phyloP scores from a whole-genome alignment of 2,113 vertebrate species.

The Cricetomys ansorgei region DNA sequence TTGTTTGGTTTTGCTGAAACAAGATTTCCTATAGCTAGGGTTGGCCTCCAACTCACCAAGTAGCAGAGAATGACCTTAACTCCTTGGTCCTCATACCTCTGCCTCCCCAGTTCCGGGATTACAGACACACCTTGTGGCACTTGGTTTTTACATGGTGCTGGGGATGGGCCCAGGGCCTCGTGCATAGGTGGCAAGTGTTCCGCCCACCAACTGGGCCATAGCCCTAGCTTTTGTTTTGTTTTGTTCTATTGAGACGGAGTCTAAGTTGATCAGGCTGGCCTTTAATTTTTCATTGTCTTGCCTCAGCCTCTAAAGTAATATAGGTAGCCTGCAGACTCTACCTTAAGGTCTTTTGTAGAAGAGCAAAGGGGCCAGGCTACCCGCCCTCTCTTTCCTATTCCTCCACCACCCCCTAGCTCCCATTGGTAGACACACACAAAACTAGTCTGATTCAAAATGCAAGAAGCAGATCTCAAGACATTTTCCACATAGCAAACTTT shows the following conservation, averaged over 20 bases:
- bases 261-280: neutral
- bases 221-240: neutral
- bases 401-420: neutral
- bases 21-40: neutral
- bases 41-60: neutral
- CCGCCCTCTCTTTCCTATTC: rapidly evolving
- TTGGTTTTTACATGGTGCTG: neutral
- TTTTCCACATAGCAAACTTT: constrained; percentile 38
- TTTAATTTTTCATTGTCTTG: neutral
- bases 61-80: neutral
- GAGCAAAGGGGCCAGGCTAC: rapidly evolving
- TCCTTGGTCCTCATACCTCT: neutral
- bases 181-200: neutral
- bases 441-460: neutral
- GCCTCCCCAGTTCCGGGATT: neutral
- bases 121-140: too few species aligned
- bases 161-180: neutral
- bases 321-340: neutral
- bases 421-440: neutral
- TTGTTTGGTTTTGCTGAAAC: neutral
- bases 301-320: neutral
- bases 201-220: neutral
- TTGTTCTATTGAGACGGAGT: neutral
- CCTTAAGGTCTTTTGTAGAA: neutral
- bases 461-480: neutral